A percentile compares a stretch with the other conserved stretches of the same genome.
Evolutionary conservation across 2,888 invertebrate species (phyloP).

Genomic region (Drosophila multiciliata): DNA sequence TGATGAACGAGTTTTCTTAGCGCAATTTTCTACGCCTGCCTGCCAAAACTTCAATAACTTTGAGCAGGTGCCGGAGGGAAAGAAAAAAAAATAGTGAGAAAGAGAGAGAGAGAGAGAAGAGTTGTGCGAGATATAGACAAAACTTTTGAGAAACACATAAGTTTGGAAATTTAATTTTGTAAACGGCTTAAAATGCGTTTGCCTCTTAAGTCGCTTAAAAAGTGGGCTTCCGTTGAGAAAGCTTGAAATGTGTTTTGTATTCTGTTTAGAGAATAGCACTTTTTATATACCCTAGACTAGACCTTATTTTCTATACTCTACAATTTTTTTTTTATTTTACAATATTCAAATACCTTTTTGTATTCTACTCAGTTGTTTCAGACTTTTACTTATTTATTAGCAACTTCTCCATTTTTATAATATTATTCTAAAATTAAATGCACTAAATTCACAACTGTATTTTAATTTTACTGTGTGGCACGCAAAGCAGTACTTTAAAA

Average conservation of each 20-base stretch:
- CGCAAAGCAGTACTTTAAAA: background rate
- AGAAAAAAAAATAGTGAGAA: too few species aligned
- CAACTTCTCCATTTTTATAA: too few species aligned
- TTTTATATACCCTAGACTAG: background rate
- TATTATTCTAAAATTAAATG: background rate
- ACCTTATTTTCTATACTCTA: background rate
- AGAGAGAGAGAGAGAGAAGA: background rate
- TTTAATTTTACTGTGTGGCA: background rate
- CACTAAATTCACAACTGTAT: background rate
- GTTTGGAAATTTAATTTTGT: slow-evolving; percentile 41
- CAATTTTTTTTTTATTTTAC: background rate
- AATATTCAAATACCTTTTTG: background rate
- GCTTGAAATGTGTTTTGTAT: too few species aligned
- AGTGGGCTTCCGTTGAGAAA: background rate
- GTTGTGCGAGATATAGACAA: background rate
- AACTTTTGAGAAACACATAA: slow-evolving; percentile 42
- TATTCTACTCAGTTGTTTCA: background rate
- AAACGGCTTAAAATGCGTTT: slow-evolving; percentile 7
- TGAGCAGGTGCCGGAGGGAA: background rate
- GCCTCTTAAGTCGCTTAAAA: background rate
- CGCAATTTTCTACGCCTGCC: slow-evolving; percentile 50
- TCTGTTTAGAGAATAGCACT: background rate
- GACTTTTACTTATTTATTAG: background rate
- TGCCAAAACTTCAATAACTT: slow-evolving; percentile 6
- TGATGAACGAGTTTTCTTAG: slow-evolving; percentile 67